phyloP scores from a whole-genome alignment of 1,140 invertebrate genomes.

The Apis florea region DNA sequence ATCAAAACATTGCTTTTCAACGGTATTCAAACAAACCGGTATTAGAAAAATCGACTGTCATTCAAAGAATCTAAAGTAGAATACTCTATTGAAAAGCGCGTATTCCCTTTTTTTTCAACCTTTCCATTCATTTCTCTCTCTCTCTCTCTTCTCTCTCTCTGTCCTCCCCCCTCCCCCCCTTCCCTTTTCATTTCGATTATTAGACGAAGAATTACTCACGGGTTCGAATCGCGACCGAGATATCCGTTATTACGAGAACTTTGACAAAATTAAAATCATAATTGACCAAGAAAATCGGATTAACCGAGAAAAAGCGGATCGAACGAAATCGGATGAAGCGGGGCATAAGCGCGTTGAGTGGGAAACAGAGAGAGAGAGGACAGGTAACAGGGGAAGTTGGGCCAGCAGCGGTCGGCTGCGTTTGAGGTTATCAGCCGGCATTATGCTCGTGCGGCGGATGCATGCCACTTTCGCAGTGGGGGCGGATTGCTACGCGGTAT shows the following conservation, averaged over 20 bases:
- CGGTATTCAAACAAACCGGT: neutral
- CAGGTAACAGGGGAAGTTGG: constrained; percentile 43
- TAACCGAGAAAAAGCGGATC: neutral
- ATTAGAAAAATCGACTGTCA: constrained; percentile 11
- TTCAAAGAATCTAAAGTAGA: constrained; percentile 15
- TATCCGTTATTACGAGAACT: neutral
- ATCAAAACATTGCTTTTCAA: neutral
- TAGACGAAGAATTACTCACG: neutral
- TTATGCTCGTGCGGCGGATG: constrained; percentile 47
- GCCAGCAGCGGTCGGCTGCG: constrained; percentile 36
- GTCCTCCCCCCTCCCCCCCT: too few species aligned
- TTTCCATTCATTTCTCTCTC: too few species aligned
- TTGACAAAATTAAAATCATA: neutral
- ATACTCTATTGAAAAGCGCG: neutral
- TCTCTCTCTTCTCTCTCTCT: neutral
- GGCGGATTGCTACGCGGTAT: constrained; percentile 17
- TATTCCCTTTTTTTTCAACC: neutral
- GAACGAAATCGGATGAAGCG: neutral
- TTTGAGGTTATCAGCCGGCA: constrained; percentile 53
- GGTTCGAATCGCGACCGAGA: neutral
- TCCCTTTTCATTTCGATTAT: neutral
- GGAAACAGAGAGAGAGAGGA: constrained; percentile 28
- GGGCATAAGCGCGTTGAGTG: neutral
- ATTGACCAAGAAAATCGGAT: neutral
- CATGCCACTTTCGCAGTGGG: constrained; percentile 39